Evolutionary conservation across 2,888 invertebrate genomes (phyloP).

Genomic region (Steinernema hermaphroditum): DNA sequence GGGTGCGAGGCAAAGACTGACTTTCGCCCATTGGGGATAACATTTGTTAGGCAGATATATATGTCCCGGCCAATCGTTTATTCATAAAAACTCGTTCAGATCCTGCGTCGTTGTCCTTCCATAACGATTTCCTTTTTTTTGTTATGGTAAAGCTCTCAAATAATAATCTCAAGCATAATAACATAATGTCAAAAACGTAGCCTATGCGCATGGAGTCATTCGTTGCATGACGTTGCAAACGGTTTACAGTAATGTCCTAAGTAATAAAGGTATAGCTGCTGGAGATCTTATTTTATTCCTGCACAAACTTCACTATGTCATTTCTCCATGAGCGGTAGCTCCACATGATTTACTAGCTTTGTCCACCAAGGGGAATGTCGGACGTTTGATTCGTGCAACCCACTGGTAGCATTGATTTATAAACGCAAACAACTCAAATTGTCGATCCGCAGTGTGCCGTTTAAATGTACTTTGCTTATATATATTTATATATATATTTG

Average conservation of each 20-base stretch:
- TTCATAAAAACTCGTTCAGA: slow-evolving; percentile 1
- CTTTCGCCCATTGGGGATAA: neutral
- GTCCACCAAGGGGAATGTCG: neutral
- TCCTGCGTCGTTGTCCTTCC: neutral
- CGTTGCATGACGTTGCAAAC: no score
- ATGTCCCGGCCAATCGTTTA: neutral
- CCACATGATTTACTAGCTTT: neutral
- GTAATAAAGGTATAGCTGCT: no score
- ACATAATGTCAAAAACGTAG: no score
- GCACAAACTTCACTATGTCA: neutral
- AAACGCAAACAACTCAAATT: neutral
- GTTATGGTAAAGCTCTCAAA: no score
- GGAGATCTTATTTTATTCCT: no score
- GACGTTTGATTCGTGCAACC: neutral
- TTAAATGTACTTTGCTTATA: no score
- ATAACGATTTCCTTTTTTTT: no score
- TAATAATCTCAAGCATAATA: no score
- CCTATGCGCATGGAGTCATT: no score
- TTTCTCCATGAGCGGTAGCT: neutral
- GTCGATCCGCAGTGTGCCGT: no score
- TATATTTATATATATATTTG: no score
- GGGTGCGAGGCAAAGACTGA: neutral
- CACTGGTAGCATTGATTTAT: neutral
- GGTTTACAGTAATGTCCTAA: no score
- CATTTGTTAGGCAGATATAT: neutral